Base-by-base conservation (phyloP, 1,140 invertebrate genomes). In the Ceratoteleas bidentatus region DNA sequence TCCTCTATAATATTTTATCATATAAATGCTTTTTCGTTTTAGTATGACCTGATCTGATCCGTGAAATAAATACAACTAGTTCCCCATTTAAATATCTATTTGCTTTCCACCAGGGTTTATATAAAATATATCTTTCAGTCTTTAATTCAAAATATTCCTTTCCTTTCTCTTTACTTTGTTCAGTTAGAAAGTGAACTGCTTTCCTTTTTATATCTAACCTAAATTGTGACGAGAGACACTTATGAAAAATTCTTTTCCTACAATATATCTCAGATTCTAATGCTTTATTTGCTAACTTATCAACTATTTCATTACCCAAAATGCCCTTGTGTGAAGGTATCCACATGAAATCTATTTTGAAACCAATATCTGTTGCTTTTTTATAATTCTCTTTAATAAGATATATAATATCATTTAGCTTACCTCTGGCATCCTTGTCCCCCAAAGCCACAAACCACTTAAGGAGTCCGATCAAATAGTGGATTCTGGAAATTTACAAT, bases 221-320 rank as follows among this genome's bases (percentile, higher is more conserved):
- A 11, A 40, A 40, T 11, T 10, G 11, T 3, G 38, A 11, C 0
- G 0, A 2, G 6, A 40, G 38, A 40, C 11, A 10, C 2, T 8
- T 10, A 40, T 40, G 38, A 40, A 10, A 2, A 40, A 40, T 40
- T 40, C 11, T 40, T 8, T 11, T 40, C 11, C 2, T 40, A 40
- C 6, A 40, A 40, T 3, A 11, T 10, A 40, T 10, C 2, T 10
- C 10, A 49, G 2, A 7, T n/a, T 49, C 45, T n/a, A 49, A 14
- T 3, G 45, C 45, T 6, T 13, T 14, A n/a, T 11, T 38, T 3
- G 50, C 50, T 10, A 32, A 9, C 4, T 8, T 4, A 2, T 53
- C 50, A 16, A 16, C 50, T 9, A 24, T 6, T 53, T 53, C 50
- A 32, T 53, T 53, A n/a, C 50, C 50, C 16, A 24, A 11, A 24